Percentiles rank a stretch among this genome's conserved stretches.
Conservation (phyloP, 2,113 vertebrate genomes). For the Oreotrochilus melanogaster region DNA sequence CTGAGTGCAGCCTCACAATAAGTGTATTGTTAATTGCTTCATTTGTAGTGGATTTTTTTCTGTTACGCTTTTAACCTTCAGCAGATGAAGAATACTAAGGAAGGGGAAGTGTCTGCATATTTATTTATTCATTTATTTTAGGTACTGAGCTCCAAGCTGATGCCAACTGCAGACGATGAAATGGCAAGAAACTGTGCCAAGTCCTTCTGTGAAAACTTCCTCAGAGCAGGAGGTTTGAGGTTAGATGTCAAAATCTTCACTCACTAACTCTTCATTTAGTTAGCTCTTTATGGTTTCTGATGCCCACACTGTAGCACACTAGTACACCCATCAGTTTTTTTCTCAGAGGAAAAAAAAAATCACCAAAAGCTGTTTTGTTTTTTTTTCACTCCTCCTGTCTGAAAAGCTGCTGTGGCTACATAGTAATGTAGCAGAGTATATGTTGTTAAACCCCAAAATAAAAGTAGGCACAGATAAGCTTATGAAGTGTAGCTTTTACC, state of each 20-base stretch:
- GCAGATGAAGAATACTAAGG: not conserved
- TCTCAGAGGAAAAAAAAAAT: not conserved
- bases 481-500: not conserved
- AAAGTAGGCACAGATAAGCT: not conserved
- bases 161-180: constrained; percentile 98
- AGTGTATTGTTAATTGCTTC: not conserved
- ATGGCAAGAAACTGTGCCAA: constrained; percentile 99
- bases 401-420: not conserved
- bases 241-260: constrained; percentile 65
- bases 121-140: constrained; percentile 62
- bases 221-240: constrained; percentile 97
- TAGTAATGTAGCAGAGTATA: not conserved
- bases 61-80: not conserved
- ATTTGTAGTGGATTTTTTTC: not conserved
- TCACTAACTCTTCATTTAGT: not conserved
- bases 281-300: not conserved
- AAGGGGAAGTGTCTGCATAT: not conserved
- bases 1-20: not conserved
- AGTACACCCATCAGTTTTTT: not conserved
- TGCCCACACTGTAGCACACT: not conserved
- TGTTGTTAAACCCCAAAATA: not conserved
- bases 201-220: constrained; percentile 99
- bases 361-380: not conserved
- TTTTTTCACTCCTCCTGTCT: not conserved
- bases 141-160: constrained; percentile 99